phyloP scores from a whole-genome alignment of 1,140 invertebrate species.

The Leptinotarsa defecta region DNA sequence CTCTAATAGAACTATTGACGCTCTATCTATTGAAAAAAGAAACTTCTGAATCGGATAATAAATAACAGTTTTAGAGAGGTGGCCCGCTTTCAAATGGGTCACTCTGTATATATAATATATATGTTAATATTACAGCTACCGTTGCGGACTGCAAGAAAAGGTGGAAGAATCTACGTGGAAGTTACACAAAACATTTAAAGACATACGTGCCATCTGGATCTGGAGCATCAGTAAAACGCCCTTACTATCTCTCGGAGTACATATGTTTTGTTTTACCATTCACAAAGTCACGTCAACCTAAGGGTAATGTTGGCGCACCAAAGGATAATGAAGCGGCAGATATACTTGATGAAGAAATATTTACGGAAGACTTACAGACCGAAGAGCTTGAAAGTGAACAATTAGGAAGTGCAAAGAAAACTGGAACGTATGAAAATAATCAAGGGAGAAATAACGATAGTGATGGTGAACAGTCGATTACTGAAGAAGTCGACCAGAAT shows the following conservation, averaged over 20 bases:
- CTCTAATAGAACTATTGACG: no score
- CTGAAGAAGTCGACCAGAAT: conserved; percentile 29
- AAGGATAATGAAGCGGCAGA: conserved; percentile 1
- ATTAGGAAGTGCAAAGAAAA: conserved; percentile 5
- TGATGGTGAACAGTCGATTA: conserved; percentile 28
- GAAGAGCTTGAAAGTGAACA: neutral
- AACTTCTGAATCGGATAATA: no score
- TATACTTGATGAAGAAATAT: neutral
- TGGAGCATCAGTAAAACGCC: conserved; percentile 7
- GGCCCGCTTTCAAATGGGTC: no score
- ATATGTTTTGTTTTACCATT: conserved; percentile 43
- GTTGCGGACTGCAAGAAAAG: neutral
- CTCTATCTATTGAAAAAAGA: no score
- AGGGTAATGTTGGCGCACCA: conserved; percentile 25
- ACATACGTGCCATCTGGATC: conserved; percentile 5
- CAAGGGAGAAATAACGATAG: conserved; percentile 26
- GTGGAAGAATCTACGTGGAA: conserved; percentile 4
- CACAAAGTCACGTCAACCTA: conserved; percentile 28
- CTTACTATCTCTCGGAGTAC: conserved; percentile 38
- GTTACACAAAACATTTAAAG: neutral
- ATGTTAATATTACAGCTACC: neutral
- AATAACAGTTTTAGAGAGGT: no score
- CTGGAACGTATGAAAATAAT: conserved; percentile 23
- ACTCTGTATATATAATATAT: no score
- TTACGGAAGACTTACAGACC: neutral